Conservation (phyloP, 2,888 invertebrate species). For the Podabrus alpinus region DNA sequence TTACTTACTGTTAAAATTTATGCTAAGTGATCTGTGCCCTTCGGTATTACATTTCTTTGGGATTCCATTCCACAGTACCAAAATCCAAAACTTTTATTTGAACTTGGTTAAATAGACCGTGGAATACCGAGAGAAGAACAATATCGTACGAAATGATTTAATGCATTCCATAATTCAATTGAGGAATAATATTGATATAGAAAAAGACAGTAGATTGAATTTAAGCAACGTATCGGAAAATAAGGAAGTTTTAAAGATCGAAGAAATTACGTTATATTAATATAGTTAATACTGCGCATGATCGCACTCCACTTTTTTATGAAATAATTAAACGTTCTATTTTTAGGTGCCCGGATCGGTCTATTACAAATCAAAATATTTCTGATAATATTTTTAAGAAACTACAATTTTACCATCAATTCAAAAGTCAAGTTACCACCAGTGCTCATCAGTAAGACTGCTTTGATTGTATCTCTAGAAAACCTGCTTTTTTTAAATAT, state of each 20-base stretch:
- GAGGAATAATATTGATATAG: neutral
- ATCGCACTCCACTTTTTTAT: too few species aligned
- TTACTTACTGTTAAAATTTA: too few species aligned
- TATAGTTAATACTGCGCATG: too few species aligned
- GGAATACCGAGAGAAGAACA: neutral
- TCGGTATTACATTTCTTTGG: neutral
- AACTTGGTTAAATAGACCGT: neutral
- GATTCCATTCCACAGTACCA: neutral
- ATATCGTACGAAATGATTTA: neutral
- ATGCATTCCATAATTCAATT: conserved; percentile 7
- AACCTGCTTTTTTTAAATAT: neutral
- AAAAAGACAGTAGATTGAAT: neutral
- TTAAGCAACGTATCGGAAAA: too few species aligned
- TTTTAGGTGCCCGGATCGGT: neutral
- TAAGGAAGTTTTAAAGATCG: too few species aligned
- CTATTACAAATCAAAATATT: neutral
- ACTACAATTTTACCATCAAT: neutral
- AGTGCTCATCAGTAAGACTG: neutral
- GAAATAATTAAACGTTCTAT: too few species aligned
- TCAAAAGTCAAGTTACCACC: neutral
- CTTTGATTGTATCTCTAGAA: neutral
- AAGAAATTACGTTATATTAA: too few species aligned
- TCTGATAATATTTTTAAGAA: neutral
- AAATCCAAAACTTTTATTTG: neutral
- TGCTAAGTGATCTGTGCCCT: neutral